A percentile compares a stretch with the other conserved stretches of the same genome.
Conservation (phyloP, 2,888 invertebrate species). For the Dione juno region DNA sequence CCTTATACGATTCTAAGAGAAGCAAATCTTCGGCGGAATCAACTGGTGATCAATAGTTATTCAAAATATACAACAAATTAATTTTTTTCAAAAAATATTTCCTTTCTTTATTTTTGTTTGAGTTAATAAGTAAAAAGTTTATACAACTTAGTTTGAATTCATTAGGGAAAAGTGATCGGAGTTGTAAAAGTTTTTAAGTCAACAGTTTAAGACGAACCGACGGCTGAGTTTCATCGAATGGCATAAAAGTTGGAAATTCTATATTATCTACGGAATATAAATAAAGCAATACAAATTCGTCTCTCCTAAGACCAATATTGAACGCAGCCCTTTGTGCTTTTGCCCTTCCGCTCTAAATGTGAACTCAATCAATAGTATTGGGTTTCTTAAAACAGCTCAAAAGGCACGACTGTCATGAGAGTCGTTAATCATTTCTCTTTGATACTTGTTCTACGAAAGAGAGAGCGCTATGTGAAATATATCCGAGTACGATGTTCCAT, state of each 20-base stretch:
- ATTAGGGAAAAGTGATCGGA: slow-evolving; percentile 36
- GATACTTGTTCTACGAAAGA: slow-evolving; percentile 42
- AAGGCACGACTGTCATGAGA: slow-evolving; percentile 58
- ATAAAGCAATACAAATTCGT: slow-evolving; percentile 44
- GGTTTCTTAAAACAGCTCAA: slow-evolving; percentile 60
- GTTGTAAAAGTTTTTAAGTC: slow-evolving; percentile 38
- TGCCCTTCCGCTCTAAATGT: slow-evolving; percentile 51
- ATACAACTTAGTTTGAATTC: slow-evolving; percentile 32
- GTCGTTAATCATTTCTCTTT: slow-evolving; percentile 68
- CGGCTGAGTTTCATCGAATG: slow-evolving; percentile 38
- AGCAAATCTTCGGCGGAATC: slow-evolving; percentile 65
- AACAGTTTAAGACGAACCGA: slow-evolving; percentile 40
- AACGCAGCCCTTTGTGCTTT: slow-evolving; percentile 43
- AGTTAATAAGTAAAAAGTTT: too few relatives aligned
- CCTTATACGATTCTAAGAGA: slow-evolving; percentile 72
- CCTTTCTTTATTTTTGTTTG: neutral
- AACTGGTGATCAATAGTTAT: slow-evolving; percentile 52
- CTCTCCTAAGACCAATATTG: slow-evolving; percentile 41
- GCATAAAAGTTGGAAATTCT: slow-evolving; percentile 37
- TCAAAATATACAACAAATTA: neutral
- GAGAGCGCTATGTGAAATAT: slow-evolving; percentile 33
- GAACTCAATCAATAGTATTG: slow-evolving; percentile 62
- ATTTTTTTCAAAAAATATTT: slow-evolving; percentile 5
- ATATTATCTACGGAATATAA: slow-evolving; percentile 41
- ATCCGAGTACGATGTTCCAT: neutral